Conservation (phyloP, 1,140 invertebrate genomes). For the Stratiolaelaps scimitus region DNA sequence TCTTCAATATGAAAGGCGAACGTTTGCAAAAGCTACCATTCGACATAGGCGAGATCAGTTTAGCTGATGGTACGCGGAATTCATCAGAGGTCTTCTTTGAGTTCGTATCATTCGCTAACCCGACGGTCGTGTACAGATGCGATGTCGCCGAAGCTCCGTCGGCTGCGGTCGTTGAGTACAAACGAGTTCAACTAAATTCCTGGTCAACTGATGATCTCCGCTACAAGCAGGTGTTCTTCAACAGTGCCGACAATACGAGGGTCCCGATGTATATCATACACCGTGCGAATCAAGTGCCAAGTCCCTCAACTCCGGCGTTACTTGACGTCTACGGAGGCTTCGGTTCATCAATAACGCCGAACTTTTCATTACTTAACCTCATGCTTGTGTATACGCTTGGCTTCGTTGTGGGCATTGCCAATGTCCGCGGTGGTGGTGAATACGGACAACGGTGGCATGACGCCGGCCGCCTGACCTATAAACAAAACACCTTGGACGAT, state of each 20-base stretch:
- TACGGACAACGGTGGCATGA: constrained; percentile 97
- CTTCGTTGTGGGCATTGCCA: constrained; percentile 77
- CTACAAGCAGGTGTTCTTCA: constrained; percentile 75
- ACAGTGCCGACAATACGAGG: constrained; percentile 83
- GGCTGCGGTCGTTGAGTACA: background rate
- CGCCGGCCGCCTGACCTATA: constrained; percentile 74
- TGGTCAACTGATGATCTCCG: constrained; percentile 39
- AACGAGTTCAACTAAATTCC: constrained; percentile 36
- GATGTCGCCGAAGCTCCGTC: constrained; percentile 45
- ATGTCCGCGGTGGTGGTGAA: constrained; percentile 89
- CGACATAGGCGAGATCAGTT: constrained; percentile 57
- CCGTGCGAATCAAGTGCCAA: constrained; percentile 36
- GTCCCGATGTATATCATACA: constrained; percentile 94
- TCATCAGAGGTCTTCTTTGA: constrained; percentile 82
- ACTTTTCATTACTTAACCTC: constrained; percentile 63
- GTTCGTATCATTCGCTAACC: constrained; percentile 84
- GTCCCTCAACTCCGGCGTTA: constrained; percentile 62
- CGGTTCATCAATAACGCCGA: constrained; percentile 76
- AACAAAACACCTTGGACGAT: constrained; percentile 96
- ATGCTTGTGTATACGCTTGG: constrained; percentile 80
- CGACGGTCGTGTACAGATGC: constrained; percentile 73
- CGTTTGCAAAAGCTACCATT: constrained; percentile 59
- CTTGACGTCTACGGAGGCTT: constrained; percentile 97
- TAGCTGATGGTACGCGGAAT: constrained; percentile 67
- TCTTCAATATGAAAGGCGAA: constrained; percentile 63